These are phyloP conservation scores for Serinus canaria DNA, from an alignment of 2,113 vertebrate species.

Conservation along the genomic window DNA sequence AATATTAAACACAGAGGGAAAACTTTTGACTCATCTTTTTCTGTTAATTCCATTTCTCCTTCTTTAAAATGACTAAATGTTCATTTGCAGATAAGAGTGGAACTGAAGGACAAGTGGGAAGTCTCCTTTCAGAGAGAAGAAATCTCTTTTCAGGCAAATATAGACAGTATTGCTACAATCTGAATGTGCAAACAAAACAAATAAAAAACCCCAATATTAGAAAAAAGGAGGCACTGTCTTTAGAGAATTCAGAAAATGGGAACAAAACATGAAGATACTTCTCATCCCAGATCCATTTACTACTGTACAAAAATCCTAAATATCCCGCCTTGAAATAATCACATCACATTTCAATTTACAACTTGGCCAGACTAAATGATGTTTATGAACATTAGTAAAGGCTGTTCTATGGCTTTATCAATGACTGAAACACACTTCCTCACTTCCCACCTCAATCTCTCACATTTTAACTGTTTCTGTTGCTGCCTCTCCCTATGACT, in stretches of 20 bases:
- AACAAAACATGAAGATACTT: background rate
- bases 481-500: background rate
- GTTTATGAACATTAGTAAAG: background rate
- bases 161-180: background rate
- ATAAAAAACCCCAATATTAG: background rate
- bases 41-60: background rate
- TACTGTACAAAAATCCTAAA: background rate
- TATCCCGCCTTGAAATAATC: background rate
- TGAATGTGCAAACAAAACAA: background rate
- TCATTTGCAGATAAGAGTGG: background rate
- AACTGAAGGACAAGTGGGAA: background rate
- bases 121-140: background rate
- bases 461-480: background rate
- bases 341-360: background rate
- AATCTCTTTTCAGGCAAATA: background rate
- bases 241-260: background rate
- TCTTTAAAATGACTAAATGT: background rate
- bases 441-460: background rate
- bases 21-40: background rate
- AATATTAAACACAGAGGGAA: background rate
- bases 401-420: background rate
- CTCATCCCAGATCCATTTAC: background rate
- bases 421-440: background rate
- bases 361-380: background rate
- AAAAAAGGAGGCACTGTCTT: background rate